Percentiles rank a stretch among this genome's conserved stretches.
Conservation (phyloP, 2,797 vertebrate species). For the Cygnus olor region DNA sequence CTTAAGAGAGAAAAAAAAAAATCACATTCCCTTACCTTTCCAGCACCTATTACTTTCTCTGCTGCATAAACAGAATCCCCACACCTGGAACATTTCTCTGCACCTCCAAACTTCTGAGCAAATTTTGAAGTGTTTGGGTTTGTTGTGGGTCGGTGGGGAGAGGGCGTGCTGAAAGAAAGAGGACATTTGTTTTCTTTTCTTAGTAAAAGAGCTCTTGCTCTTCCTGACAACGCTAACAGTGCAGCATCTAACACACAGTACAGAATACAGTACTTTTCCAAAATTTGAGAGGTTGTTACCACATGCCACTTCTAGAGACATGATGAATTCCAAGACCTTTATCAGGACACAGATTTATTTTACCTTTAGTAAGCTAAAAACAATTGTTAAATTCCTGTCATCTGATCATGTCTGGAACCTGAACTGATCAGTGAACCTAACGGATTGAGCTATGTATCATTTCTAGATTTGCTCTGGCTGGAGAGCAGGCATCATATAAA, state of each 20-base stretch:
- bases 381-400: background rate
- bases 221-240: background rate
- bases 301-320: background rate
- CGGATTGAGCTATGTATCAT: background rate
- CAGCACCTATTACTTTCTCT: conserved; percentile 93
- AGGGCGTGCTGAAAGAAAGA: conserved; percentile 76
- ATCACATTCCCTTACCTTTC: conserved; percentile 83
- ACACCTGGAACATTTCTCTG: conserved; percentile 92
- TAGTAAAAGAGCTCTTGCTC: background rate
- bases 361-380: background rate
- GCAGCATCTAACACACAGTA: background rate
- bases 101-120: conserved; percentile 91
- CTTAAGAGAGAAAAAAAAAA: fast-evolving
- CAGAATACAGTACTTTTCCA: background rate
- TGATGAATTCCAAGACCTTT: background rate
- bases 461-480: background rate
- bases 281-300: background rate
- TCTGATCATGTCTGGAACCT: background rate
- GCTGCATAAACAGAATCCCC: conserved; percentile 92
- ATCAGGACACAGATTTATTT: background rate
- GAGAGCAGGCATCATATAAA: background rate
- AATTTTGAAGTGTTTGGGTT: conserved; percentile 93
- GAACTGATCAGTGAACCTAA: background rate
- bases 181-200: background rate
- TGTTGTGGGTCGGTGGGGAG: conserved; percentile 87